Evolutionary conservation across 2,797 vertebrate species (phyloP), one percentile per base, ranked within the genome.

Genomic region (Aldrovandia affinis): DNA sequence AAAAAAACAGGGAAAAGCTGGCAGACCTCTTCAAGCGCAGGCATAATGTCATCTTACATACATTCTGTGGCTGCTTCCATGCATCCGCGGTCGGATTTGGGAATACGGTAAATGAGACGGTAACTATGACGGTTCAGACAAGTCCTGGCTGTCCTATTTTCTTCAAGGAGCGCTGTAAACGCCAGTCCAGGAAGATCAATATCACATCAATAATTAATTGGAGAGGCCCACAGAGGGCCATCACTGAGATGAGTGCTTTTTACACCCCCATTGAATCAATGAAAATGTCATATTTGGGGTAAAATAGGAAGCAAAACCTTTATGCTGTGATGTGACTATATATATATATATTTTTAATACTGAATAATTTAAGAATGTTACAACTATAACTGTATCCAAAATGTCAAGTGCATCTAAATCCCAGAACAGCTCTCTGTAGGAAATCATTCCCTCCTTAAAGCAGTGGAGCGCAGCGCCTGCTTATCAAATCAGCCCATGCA

Each of bases 301-400:
- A 77, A 84, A 89, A 81, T 88, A 25, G 82, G 85, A 81, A 81
- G 30, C 14, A 81, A 80, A 78, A 80, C 30, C 39, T 87, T 89
- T 86, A 68, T 85, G 86, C 82, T 83, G 63, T 83, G 78, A 68
- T 78, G 79, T 86, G 82, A n/a, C n/a, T n/a, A n/a, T n/a, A n/a
- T n/a, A n/a, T n/a, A n/a, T 86, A 83, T 81, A 25, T 81, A 86
- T 79, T 80, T 84, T 86, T 81, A 55, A 50, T 75, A 80, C 85
- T 93, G 88, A 94, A 94, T 92, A 91, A 94, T 93, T 93, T 89
- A 94, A 92, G 86, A 89, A 30, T 82, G 83, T 88, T 84, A 85
- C 84, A 89, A 83, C 15, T 20, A 63, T 85, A 89, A 90, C 89
- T 88, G 89, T 88, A 92, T 91, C 90, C 88, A 87, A 94, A 92